Conservation (phyloP, 2,113 vertebrate species). For the Castor canadensis region DNA sequence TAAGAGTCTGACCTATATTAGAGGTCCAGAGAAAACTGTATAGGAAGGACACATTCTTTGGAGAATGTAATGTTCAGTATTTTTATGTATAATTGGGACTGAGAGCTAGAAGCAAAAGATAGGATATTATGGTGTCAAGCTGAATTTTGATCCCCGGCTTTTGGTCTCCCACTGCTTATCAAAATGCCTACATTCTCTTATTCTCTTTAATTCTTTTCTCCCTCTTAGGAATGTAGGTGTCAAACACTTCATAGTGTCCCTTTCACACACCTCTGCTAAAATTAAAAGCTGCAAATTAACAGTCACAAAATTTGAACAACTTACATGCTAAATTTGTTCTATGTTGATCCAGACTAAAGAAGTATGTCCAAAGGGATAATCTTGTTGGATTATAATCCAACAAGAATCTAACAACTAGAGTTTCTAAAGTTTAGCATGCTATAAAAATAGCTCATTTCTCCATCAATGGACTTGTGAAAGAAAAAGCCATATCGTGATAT, state of each 20-base stretch:
- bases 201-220: neutral
- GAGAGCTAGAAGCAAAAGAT: neutral
- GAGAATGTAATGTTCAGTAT: neutral
- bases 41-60: neutral
- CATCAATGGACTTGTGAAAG: neutral
- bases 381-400: neutral
- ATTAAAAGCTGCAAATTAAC: neutral
- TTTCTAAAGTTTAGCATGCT: neutral
- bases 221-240: neutral
- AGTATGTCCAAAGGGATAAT: neutral
- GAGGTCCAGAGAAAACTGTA: neutral
- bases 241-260: neutral
- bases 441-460: neutral
- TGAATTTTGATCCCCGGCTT: neutral
- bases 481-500: neutral
- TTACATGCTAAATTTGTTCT: neutral
- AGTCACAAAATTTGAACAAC: neutral
- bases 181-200: neutral
- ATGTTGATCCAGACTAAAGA: neutral
- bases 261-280: neutral
- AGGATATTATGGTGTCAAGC: neutral
- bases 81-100: slow-evolving; percentile 5
- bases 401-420: neutral
- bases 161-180: neutral
- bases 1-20: neutral